Evolutionary conservation across 2,888 invertebrate genomes (phyloP).

Genomic region (Scaptomyza caliginosa): DNA sequence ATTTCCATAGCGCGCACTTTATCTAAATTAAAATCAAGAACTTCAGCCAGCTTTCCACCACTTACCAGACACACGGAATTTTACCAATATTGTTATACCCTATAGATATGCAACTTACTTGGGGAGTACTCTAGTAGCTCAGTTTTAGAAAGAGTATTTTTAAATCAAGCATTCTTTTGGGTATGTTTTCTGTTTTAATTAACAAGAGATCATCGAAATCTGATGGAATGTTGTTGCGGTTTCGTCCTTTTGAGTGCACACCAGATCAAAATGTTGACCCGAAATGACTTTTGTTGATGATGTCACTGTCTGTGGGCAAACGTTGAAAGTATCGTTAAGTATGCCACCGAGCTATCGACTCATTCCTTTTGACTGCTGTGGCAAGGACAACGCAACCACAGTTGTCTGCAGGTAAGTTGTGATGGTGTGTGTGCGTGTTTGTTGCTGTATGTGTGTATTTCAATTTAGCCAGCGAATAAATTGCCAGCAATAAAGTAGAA

Average conservation of each 20-base stretch:
- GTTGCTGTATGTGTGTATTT: slow-evolving; percentile 61
- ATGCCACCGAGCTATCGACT: background rate
- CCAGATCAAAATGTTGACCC: slow-evolving; percentile 33
- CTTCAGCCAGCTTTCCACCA: slow-evolving; percentile 37
- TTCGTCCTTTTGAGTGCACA: background rate
- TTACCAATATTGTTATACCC: slow-evolving; percentile 11
- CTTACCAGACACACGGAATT: slow-evolving; percentile 5
- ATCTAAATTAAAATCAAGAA: slow-evolving; percentile 77
- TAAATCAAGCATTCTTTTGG: background rate
- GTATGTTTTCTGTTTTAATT: slow-evolving; percentile 17
- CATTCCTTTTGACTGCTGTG: slow-evolving; percentile 32
- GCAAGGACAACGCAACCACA: slow-evolving; percentile 30
- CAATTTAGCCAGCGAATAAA: slow-evolving; percentile 75
- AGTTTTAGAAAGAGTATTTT: background rate
- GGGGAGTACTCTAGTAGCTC: background rate
- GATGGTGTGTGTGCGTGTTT: slow-evolving; percentile 44
- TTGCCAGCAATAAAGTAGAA: slow-evolving; percentile 74
- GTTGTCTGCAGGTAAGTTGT: slow-evolving; percentile 71
- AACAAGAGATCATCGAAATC: slow-evolving; percentile 32
- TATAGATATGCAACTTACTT: background rate
- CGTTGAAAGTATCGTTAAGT: slow-evolving; percentile 27
- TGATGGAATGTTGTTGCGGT: slow-evolving; percentile 13
- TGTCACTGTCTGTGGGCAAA: slow-evolving; percentile 57
- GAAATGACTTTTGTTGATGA: slow-evolving; percentile 58
- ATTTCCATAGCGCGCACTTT: slow-evolving; percentile 72